Conservation (phyloP, 2,888 invertebrate species). For the Lasioglossum villosulum region DNA sequence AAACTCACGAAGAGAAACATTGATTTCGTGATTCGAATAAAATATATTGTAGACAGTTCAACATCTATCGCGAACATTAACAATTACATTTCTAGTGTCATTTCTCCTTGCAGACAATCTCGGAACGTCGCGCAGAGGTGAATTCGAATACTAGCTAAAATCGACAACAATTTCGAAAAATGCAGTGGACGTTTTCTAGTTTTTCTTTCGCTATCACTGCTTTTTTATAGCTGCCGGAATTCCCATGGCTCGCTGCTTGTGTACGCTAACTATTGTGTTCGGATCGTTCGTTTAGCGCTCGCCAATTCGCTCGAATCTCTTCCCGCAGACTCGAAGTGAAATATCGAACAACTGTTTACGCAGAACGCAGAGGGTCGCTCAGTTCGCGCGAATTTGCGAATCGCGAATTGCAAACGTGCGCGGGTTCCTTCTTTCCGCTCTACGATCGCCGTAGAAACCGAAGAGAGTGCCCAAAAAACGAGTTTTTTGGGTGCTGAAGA, state of each 20-base stretch:
- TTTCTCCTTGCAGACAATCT: neutral
- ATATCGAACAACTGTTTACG: conserved; percentile 42
- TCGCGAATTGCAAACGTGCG: conserved; percentile 1
- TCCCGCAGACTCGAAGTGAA: conserved; percentile 35
- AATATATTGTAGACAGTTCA: neutral
- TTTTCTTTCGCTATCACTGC: neutral
- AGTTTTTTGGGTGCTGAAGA: conserved; percentile 69
- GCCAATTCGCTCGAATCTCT: conserved; percentile 44
- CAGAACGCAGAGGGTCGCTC: conserved; percentile 44
- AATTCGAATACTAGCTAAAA: neutral
- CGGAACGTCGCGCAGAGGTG: neutral
- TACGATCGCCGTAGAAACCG: conserved; percentile 50
- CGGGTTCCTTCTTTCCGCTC: conserved; percentile 26
- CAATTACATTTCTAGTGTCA: neutral
- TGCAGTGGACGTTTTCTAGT: neutral
- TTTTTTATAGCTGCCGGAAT: neutral
- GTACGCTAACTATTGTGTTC: neutral
- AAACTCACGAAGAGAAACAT: neutral
- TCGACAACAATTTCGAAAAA: neutral
- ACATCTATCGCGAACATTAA: neutral
- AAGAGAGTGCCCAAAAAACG: conserved; percentile 72
- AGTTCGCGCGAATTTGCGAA: conserved; percentile 9
- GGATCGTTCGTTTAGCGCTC: neutral
- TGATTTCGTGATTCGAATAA: neutral
- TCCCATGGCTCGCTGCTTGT: neutral